Evolutionary conservation across 2,797 vertebrate species (phyloP), one percentile per base, ranked within the genome.

Genomic region (Pangasius mekongensis): DNA sequence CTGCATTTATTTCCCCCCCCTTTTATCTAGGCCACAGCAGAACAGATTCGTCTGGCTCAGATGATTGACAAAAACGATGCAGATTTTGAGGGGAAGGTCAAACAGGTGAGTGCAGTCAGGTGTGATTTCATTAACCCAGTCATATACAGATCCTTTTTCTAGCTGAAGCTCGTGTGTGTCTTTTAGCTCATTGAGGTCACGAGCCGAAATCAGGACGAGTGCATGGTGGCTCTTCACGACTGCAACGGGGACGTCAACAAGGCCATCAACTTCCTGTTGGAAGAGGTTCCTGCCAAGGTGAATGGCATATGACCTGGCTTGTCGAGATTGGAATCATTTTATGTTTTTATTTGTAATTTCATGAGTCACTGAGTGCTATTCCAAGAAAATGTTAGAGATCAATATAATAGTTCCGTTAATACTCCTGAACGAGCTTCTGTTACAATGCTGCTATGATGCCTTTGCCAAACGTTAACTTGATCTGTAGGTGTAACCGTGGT

Each of bases 11-110:
- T 58, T 11, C 1, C 5, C 13, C 3, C 52, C 14, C 43, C 14
- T 4, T 80, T 80, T 3, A 74, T 93, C 52, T 91, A 99, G 98
- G 97, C 98, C 93, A 99, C 98, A 95, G 98, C 98, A 92, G 98
- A 99, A 97, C 98, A 99, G 95, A 98, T 99, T 93, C 98, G 97
- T 93, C 96, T 99, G 1, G 98, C 98, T 93, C 97, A 99, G 93
- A 94, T 99, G 96, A 99, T 99, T 93, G 98, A 99, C 96, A 98
- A 99, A 96, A 99, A 97, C 7, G 97, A 99, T 80, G 93, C 96
- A 86, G 98, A 99, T 94, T 99, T 99, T 96, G 98, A 99, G 95
- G 97, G 96, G 93, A 99, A 99, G 95, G 97, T 99, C 92, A 98
- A 99, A 95, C 98, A 99, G 97, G 99, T 98, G 95, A 87, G 88